Conservation (phyloP, 2,888 invertebrate species). For the Axea sp. region DNA sequence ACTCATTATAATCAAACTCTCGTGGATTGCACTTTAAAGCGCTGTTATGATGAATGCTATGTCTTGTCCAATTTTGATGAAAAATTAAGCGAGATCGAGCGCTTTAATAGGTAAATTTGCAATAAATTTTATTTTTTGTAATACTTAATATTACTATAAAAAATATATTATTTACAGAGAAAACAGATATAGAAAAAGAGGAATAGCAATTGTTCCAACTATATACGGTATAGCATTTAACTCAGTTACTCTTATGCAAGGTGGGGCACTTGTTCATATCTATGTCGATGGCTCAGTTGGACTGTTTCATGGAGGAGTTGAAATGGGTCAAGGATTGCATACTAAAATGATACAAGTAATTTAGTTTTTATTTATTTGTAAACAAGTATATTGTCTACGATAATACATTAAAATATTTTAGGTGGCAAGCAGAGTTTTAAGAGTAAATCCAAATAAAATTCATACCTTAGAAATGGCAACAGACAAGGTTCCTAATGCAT, state of each 20-base stretch:
- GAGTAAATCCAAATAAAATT: slow-evolving; percentile 85
- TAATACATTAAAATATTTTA: too few relatives aligned
- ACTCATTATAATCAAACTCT: slow-evolving; percentile 89
- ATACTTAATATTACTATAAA: neutral
- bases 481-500: slow-evolving; percentile 93
- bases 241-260: slow-evolving; percentile 83
- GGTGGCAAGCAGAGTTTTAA: slow-evolving; percentile 87
- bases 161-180: slow-evolving; percentile 82
- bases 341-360: slow-evolving; percentile 93
- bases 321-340: slow-evolving; percentile 94
- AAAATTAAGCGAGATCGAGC: slow-evolving; percentile 82
- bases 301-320: slow-evolving; percentile 79
- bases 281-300: slow-evolving; percentile 90
- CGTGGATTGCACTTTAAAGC: slow-evolving; percentile 84
- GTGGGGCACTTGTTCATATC: slow-evolving; percentile 90
- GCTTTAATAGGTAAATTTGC: slow-evolving; percentile 85
- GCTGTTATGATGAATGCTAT: slow-evolving; percentile 89
- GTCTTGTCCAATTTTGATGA: slow-evolving; percentile 83
- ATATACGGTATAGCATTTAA: slow-evolving; percentile 82
- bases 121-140: too few relatives aligned
- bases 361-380: neutral
- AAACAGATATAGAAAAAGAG: slow-evolving; percentile 91
- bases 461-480: slow-evolving; percentile 90
- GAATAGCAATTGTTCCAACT: slow-evolving; percentile 88
- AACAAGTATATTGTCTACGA: too few relatives aligned